Evolutionary conservation across 2,888 invertebrate genomes (phyloP).

Genomic region (Dolichopus griseipennis): DNA sequence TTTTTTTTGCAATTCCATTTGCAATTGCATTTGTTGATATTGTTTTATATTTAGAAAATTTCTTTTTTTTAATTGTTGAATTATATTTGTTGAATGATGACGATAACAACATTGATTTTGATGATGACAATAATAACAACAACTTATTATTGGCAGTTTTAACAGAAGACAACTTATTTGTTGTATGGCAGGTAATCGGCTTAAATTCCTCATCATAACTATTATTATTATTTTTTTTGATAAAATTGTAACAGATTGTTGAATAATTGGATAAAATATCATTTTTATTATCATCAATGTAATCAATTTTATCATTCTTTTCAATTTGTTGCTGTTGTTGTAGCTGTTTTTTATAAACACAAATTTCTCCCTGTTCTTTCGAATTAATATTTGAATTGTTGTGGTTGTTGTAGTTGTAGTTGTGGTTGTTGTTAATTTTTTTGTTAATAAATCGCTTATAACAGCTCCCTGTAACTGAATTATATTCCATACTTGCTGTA

Average conservation of each 20-base stretch:
- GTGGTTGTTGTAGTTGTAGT: neutral
- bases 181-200: conserved; percentile 21
- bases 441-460: neutral
- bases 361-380: neutral
- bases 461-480: neutral
- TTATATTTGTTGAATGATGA: conserved; percentile 11
- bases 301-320: neutral
- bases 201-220: conserved; percentile 15
- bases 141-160: conserved; percentile 12
- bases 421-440: neutral
- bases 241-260: neutral
- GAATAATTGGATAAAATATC: conserved; percentile 15
- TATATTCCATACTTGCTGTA: neutral
- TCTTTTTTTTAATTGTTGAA: neutral
- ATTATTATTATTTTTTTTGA: neutral
- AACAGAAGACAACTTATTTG: conserved; percentile 14
- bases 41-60: conserved; percentile 22
- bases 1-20: conserved; percentile 12
- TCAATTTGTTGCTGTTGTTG: too few relatives aligned
- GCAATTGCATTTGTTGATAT: conserved; percentile 19
- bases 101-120: conserved; percentile 15
- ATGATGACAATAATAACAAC: conserved; percentile 22
- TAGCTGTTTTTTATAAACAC: neutral
- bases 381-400: neutral
- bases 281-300: conserved; percentile 8